phyloP scores from a whole-genome alignment of 2,113 vertebrate species.

The Syrrhaptes paradoxus region DNA sequence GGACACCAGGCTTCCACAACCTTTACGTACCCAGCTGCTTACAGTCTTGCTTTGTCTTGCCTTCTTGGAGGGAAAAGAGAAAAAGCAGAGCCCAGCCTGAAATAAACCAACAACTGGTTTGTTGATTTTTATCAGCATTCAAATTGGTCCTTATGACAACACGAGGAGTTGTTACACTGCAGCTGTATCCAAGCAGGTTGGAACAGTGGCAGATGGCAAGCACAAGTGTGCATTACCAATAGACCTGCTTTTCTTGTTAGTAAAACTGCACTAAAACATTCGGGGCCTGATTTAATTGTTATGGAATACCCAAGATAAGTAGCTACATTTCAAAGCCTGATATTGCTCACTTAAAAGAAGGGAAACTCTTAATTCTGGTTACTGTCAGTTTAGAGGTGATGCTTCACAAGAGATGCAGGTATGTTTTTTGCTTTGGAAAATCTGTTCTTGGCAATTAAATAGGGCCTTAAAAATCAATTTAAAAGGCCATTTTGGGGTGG shows the following conservation, averaged over 20 bases:
- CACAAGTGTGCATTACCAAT: rapidly evolving
- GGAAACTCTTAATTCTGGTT: not conserved
- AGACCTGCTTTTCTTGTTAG: not conserved
- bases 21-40: not conserved
- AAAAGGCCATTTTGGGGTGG: not conserved
- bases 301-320: not conserved
- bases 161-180: not conserved
- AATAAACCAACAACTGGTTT: not conserved
- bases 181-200: not conserved
- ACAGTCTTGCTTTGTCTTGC: not conserved
- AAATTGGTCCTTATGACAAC: not conserved
- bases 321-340: not conserved
- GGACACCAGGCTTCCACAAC: not conserved
- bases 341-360: not conserved
- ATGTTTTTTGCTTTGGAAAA: not conserved
- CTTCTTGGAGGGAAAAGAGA: not conserved
- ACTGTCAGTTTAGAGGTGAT: not conserved
- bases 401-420: not conserved
- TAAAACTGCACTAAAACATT: not conserved
- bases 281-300: not conserved
- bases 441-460: not conserved
- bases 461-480: not conserved
- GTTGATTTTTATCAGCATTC: not conserved
- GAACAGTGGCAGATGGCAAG: not conserved
- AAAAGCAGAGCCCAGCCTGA: not conserved